Percentiles rank a stretch among this genome's conserved stretches.
phyloP scores from a whole-genome alignment of 2,888 invertebrate species.

The Noctua pronuba region DNA sequence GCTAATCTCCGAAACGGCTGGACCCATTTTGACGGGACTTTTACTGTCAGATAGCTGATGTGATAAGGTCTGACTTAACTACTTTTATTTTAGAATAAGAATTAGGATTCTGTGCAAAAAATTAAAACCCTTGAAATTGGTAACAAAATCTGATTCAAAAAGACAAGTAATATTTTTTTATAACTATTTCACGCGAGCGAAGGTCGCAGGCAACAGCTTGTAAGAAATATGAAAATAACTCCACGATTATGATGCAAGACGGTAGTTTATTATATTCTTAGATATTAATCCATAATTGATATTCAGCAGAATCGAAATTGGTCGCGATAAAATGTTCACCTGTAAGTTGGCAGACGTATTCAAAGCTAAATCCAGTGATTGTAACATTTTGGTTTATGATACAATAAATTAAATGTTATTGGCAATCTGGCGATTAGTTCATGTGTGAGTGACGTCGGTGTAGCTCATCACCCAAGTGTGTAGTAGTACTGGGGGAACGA shows the following conservation, averaged over 20 bases:
- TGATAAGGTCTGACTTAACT: too few relatives aligned
- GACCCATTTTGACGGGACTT: too few relatives aligned
- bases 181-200: too few relatives aligned
- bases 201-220: too few relatives aligned
- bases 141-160: too few relatives aligned
- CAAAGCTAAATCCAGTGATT: conserved; percentile 12
- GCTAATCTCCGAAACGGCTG: too few relatives aligned
- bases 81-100: too few relatives aligned
- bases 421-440: conserved; percentile 1
- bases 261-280: neutral
- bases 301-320: conserved; percentile 6
- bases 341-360: neutral
- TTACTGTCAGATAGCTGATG: too few relatives aligned
- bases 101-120: too few relatives aligned
- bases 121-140: too few relatives aligned
- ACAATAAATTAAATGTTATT: conserved; percentile 4
- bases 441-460: conserved; percentile 23
- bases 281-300: neutral
- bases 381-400: conserved; percentile 23
- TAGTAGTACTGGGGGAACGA: neutral
- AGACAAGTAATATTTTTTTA: too few relatives aligned
- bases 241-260: conserved; percentile 7
- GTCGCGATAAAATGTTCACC: neutral
- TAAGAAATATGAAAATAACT: neutral
- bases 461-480: neutral